Conservation (phyloP, 2,888 invertebrate genomes). For the Protodeltote pygarga region DNA sequence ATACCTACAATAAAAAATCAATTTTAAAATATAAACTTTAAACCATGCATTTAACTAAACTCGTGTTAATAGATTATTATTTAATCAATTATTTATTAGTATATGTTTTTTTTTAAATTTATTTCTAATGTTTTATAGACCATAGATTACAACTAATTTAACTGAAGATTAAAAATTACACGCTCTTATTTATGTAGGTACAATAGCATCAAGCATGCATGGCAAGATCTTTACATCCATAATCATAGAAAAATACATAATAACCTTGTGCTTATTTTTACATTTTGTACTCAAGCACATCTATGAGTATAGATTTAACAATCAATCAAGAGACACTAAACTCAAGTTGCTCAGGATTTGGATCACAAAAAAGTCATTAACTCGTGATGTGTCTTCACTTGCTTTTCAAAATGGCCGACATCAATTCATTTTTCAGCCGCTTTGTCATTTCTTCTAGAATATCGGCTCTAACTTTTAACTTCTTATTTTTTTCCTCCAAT, state of each 20-base stretch:
- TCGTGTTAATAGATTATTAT: constrained; percentile 35
- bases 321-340: constrained; percentile 54
- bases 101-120: constrained; percentile 28
- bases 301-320: constrained; percentile 56
- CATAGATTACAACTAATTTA: constrained; percentile 51
- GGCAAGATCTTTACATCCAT: constrained; percentile 41
- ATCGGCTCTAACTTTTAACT: constrained; percentile 88
- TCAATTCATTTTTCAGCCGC: constrained; percentile 88
- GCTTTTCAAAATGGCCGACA: constrained; percentile 88
- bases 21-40: constrained; percentile 37
- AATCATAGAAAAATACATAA: constrained; percentile 41
- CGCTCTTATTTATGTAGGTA: constrained; percentile 35
- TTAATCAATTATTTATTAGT: constrained; percentile 23
- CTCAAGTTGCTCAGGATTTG: constrained; percentile 53
- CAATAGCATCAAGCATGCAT: constrained; percentile 39
- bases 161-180: constrained; percentile 51
- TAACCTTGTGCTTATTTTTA: constrained; percentile 31
- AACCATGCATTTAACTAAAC: constrained; percentile 45
- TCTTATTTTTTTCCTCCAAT: constrained; percentile 88
- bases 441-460: constrained; percentile 90
- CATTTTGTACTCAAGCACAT: constrained; percentile 41
- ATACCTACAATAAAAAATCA: constrained; percentile 38
- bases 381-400: constrained; percentile 60
- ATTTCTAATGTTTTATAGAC: constrained; percentile 41
- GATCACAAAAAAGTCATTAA: constrained; percentile 30